Conservation (phyloP, 2,113 vertebrate genomes). For the Noctilio leporinus region DNA sequence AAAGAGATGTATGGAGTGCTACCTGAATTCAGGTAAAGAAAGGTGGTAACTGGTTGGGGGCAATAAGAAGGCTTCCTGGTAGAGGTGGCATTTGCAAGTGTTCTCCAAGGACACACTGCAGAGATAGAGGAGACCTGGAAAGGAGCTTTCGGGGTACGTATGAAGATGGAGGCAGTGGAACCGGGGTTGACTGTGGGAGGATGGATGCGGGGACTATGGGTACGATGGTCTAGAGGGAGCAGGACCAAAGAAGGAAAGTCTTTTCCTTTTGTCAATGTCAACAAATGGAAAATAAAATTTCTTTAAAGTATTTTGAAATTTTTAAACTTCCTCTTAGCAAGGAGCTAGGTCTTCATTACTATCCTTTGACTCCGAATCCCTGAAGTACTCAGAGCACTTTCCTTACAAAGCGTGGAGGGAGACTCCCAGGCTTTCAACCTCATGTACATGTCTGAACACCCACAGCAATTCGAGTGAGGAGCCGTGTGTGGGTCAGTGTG, state of each 20-base stretch:
- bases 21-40: neutral
- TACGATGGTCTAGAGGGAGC: neutral
- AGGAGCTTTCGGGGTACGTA: neutral
- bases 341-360: neutral
- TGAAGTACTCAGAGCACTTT: neutral
- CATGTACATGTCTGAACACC: rapidly evolving
- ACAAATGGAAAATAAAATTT: neutral
- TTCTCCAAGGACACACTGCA: neutral
- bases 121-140: neutral
- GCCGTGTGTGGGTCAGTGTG: neutral
- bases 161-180: neutral
- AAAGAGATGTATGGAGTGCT: neutral
- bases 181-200: neutral
- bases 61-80: neutral
- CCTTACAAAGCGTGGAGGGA: neutral
- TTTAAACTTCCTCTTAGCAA: neutral
- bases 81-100: neutral
- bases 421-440: neutral
- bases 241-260: neutral
- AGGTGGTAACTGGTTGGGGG: neutral
- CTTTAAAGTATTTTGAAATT: neutral
- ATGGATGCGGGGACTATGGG: neutral
- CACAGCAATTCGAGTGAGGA: rapidly evolving
- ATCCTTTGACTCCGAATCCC: neutral
- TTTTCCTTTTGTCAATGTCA: neutral